A percentile compares a stretch with the other conserved stretches of the same genome.
phyloP scores from a whole-genome alignment of 1,140 invertebrate genomes.

The Catajapyx aquilonaris region DNA sequence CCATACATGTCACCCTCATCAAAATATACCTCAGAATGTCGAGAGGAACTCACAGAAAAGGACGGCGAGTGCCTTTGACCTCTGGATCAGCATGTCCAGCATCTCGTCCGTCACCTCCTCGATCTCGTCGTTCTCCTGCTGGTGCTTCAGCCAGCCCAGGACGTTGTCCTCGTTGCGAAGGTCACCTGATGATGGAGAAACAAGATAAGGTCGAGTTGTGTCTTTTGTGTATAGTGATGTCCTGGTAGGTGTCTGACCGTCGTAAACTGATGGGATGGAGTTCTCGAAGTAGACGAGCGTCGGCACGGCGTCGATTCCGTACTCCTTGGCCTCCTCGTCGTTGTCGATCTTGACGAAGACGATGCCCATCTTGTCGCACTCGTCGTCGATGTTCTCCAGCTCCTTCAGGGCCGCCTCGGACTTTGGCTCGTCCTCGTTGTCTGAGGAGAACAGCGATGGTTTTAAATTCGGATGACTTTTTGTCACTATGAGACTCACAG shows the following conservation, averaged over 20 bases:
- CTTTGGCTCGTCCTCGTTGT: constrained; percentile 79
- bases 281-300: constrained; percentile 72
- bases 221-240: constrained; percentile 4
- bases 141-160: constrained; percentile 68
- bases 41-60: constrained; percentile 57
- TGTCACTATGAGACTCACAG: constrained; percentile 41
- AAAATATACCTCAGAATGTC: no score
- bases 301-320: constrained; percentile 60
- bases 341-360: constrained; percentile 86
- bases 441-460: constrained; percentile 27
- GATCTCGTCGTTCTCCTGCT: constrained; percentile 74
- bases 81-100: constrained; percentile 75
- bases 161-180: constrained; percentile 77
- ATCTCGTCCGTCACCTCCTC: constrained; percentile 84
- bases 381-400: constrained; percentile 84
- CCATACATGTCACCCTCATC: no score
- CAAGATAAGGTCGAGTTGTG: background rate
- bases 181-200: constrained; percentile 33
- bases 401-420: constrained; percentile 67
- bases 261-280: constrained; percentile 68
- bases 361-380: constrained; percentile 78
- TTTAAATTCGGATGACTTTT: background rate
- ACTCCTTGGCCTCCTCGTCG: constrained; percentile 67
- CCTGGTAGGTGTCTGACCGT: constrained; percentile 28
- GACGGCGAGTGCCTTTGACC: constrained; percentile 53